Evolutionary conservation across 2,113 vertebrate species (phyloP), one percentile per base, ranked within the genome.

Genomic region (Mesocricetus auratus): DNA sequence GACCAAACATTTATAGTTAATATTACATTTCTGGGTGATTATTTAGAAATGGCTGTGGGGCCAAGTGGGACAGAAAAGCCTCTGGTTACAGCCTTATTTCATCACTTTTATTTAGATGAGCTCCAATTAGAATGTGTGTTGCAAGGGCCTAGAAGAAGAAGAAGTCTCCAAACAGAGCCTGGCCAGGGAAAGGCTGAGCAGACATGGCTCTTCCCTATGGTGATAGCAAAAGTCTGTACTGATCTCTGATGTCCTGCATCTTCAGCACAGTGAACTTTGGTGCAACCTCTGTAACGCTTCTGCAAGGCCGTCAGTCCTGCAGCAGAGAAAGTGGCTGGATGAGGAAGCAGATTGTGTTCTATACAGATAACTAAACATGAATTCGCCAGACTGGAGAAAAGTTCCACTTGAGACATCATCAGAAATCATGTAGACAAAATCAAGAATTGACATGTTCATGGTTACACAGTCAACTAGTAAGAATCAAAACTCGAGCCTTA

Each of bases 111-210:
- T 95, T 15, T 50, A 86, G 33, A 8, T 86, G 53, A 58, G 94
- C 45, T 95, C 71, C 95, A 90, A 94, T 91, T 45, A 95, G 62
- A 95, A 62, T 60, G 58, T 73, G 26, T 36, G 64, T 66, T 86
- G 62, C 81, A 36, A 53, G 33, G 3, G 91, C 39, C 7, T 5
- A 78, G 62, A 78, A 33, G 31, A 36, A 75, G 78, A 42, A 91
- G 22, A 39, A 73, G 24, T 79, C 39, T 60, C 47, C 39, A 87
- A 53, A 68, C 42, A 62, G 19, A 19, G 47, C 15, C 16, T 19
- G 74, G 21, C 71, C 82, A 5, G 29, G 8, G 71, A 81, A 93
- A 58, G 29, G 26, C 26, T 77, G 62, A 60, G 36, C 3, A 42
- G 24, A 24, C 21, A 6, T 60, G 50, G 0, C 36, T 92, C 22